Evolutionary conservation across 2,113 vertebrate genomes (phyloP).

Genomic region (Andinoacara biseriatus): DNA sequence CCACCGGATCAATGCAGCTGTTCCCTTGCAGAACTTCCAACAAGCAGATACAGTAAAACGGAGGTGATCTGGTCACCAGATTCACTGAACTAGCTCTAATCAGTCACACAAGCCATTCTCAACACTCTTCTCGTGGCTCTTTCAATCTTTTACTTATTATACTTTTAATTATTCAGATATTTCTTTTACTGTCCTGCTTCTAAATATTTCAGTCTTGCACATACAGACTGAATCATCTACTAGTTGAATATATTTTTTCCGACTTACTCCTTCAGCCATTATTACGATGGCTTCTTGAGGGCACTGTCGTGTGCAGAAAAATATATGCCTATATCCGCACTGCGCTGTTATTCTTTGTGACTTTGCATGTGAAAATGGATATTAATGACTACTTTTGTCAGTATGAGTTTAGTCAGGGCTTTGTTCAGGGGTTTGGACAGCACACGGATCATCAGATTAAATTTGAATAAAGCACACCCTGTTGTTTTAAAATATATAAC

Average conservation of each 20-base stretch:
- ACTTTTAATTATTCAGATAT: not conserved
- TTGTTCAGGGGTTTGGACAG: too few relatives aligned
- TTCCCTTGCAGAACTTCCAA: conserved; percentile 45
- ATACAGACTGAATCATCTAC: not conserved
- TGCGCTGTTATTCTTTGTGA: not conserved
- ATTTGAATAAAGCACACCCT: rapidly evolving
- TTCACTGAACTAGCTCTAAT: conserved; percentile 13
- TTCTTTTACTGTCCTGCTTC: not conserved
- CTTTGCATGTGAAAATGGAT: too few relatives aligned
- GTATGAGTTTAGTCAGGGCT: too few relatives aligned
- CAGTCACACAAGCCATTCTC: not conserved
- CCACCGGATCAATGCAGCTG: conserved; percentile 55
- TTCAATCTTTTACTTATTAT: not conserved
- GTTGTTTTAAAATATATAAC: not conserved
- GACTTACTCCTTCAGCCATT: too few relatives aligned
- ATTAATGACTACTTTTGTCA: too few relatives aligned
- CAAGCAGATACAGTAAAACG: conserved; percentile 39
- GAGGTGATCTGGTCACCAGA: conserved; percentile 35
- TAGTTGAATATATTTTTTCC: not conserved
- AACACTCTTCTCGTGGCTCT: not conserved
- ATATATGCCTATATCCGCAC: too few relatives aligned
- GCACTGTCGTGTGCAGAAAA: too few relatives aligned
- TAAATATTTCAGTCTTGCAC: not conserved
- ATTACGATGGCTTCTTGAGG: too few relatives aligned
- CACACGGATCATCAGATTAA: not conserved